Evolutionary conservation across 1,140 invertebrate genomes (phyloP), one percentile per base, ranked within the genome.

Genomic region (Magallana gigas): DNA sequence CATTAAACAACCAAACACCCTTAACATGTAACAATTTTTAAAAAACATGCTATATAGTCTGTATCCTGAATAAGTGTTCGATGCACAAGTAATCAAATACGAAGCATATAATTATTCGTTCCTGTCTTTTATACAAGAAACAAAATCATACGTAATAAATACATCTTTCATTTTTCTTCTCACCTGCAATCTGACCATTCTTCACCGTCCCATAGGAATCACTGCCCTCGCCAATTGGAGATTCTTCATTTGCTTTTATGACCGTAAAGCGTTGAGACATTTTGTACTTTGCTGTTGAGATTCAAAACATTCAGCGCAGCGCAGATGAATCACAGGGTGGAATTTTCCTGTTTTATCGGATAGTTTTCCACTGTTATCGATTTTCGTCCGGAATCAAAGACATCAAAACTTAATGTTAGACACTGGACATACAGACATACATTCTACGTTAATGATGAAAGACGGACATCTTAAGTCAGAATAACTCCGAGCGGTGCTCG

Each of bases 181-280:
- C 2, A 86, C 76, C n/a, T 86, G 85, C n/a, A 88, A 57, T 82
- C 81, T 83, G 36, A 83, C 82, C 14, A 76, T 83, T 36, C 68
- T 29, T 76, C 36, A 88, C 87, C 11, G 87, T 57, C 11, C 87
- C 87, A 86, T 88, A 88, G 12, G 84, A 86, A 56, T 81, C 84
- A 64, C 84, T 71, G 16, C 68, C 62, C 12, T 88, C 87, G 12
- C 87, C 87, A 76, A 88, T 88, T 18, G 62, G 60, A 11, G 85
- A 56, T 68, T 88, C 87, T 76, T 88, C 87, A 16, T 83, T 85
- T 58, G 87, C 84, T 56, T 88, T 88, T 71, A 85, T 88, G 8
- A 88, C 87, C 57, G 85, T 88, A 88, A 88, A 88, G 57, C 87
- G 57, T 62, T 86, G 84, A 57, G 86, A 87, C 68, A 76, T 76